Percentiles rank a stretch among this genome's conserved stretches.
Conservation (phyloP, 2,888 invertebrate genomes). For the Taenaris catops region DNA sequence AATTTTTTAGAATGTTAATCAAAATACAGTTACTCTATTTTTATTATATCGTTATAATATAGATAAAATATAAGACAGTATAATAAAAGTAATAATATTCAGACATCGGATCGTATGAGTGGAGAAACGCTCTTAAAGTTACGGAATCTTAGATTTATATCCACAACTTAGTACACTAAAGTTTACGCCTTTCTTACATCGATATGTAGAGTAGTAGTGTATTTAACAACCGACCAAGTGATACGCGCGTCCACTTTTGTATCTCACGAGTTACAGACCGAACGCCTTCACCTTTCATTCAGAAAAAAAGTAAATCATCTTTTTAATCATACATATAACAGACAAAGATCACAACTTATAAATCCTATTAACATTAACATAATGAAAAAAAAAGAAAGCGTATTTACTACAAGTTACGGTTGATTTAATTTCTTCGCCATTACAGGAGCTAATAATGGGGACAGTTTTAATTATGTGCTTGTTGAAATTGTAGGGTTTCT, state of each 20-base stretch:
- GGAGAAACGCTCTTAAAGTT: neutral
- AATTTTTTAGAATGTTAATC: too few relatives aligned
- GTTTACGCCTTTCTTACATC: slow-evolving; percentile 28
- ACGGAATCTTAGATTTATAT: slow-evolving; percentile 12
- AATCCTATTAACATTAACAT: too few relatives aligned
- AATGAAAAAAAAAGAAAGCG: too few relatives aligned
- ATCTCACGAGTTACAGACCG: slow-evolving; percentile 48
- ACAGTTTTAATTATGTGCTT: slow-evolving; percentile 8
- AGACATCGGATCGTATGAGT: too few relatives aligned
- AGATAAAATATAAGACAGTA: neutral
- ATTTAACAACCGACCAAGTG: slow-evolving; percentile 67
- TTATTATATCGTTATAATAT: neutral
- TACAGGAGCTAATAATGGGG: slow-evolving; percentile 31
- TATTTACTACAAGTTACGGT: neutral
- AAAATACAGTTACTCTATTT: too few relatives aligned
- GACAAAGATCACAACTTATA: too few relatives aligned
- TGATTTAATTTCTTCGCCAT: neutral
- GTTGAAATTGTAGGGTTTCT: slow-evolving; percentile 70
- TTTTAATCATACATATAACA: neutral
- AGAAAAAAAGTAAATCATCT: slow-evolving; percentile 15
- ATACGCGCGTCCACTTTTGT: slow-evolving; percentile 67
- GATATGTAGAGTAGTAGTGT: slow-evolving; percentile 72
- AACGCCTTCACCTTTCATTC: slow-evolving; percentile 40
- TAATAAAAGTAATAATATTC: too few relatives aligned
- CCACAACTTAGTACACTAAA: slow-evolving; percentile 6